phyloP scores from a whole-genome alignment of 2,888 invertebrate species.

The Meiosimyza decipiens region DNA sequence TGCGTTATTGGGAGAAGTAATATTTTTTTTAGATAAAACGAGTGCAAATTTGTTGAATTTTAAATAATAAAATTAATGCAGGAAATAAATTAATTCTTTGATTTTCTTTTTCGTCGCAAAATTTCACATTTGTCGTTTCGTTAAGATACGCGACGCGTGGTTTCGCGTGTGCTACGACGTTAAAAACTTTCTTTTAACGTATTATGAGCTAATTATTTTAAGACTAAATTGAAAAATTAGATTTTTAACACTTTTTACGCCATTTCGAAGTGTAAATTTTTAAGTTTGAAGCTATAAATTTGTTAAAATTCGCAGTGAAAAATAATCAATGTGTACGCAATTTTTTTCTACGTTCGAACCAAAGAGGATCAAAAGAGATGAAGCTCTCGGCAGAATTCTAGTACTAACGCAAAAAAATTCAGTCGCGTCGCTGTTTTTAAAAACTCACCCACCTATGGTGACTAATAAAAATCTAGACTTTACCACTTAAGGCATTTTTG shows the following conservation, averaged over 20 bases:
- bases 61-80: too few species aligned
- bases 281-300: neutral
- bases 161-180: neutral
- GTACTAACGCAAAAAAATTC: too few species aligned
- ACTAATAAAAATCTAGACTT: too few species aligned
- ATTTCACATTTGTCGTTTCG: neutral
- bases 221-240: neutral
- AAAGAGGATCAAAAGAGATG: too few species aligned
- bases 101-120: neutral
- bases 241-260: slow-evolving; percentile 24
- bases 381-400: too few species aligned
- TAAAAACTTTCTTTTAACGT: neutral
- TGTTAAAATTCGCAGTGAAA: slow-evolving; percentile 18
- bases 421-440: too few species aligned
- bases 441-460: too few species aligned
- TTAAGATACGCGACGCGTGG: slow-evolving; percentile 13
- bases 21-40: neutral
- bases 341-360: slow-evolving; percentile 7
- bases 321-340: slow-evolving; percentile 15
- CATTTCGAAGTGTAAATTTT: slow-evolving; percentile 17
- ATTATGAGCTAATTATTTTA: neutral
- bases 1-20: neutral
- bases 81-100: too few species aligned
- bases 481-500: too few species aligned
- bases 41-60: neutral